A percentile compares a stretch with the other conserved stretches of the same genome.
Conservation (phyloP, 2,113 vertebrate species). For the Rhodinocichla rosea region DNA sequence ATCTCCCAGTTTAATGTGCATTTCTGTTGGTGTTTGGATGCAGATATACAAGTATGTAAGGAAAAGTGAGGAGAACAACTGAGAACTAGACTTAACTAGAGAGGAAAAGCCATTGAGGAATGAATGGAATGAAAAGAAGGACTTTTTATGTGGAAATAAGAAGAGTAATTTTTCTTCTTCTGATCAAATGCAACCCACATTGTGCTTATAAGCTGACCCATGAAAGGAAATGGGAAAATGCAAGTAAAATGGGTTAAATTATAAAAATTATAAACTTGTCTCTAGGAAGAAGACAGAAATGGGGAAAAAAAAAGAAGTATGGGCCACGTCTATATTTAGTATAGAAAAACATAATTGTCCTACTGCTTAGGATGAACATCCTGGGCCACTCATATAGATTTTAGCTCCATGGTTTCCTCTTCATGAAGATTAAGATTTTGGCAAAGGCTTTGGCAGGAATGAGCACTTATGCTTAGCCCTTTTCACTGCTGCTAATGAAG, state of each 20-base stretch:
- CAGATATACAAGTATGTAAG: neutral
- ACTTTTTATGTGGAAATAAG: neutral
- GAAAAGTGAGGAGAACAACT: neutral
- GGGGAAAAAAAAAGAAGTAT: neutral
- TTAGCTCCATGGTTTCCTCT: neutral
- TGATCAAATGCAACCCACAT: neutral
- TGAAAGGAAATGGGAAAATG: neutral
- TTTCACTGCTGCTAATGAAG: neutral
- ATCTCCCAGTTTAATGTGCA: neutral
- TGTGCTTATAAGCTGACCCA: neutral
- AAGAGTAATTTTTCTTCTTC: neutral
- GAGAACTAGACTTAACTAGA: neutral
- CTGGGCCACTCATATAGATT: neutral
- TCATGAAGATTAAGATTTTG: neutral
- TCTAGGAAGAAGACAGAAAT: neutral
- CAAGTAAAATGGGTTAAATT: neutral
- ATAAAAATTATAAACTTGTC: neutral
- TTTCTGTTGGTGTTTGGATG: neutral
- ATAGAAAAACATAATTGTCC: neutral
- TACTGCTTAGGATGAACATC: neutral
- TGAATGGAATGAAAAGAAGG: neutral
- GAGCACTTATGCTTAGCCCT: neutral
- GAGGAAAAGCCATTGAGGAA: neutral
- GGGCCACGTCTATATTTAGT: accelerated
- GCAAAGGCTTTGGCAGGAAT: neutral